Percentiles rank a stretch among this genome's conserved stretches.
These are phyloP conservation scores for Atherinosoma microstoma DNA, from an alignment of 2,797 vertebrate species.

Conservation along the genomic window DNA sequence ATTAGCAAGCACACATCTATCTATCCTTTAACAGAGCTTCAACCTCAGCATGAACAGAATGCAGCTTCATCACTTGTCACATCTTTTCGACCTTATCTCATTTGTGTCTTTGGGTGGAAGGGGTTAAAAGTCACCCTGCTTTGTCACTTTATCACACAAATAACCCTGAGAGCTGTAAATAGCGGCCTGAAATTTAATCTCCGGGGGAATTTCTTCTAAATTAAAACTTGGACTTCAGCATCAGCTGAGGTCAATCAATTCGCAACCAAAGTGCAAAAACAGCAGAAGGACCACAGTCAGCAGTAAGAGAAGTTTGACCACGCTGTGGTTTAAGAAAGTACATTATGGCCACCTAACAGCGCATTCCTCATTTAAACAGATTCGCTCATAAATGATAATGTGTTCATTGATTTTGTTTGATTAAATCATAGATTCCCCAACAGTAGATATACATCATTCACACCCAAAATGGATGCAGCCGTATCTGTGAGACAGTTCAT, in stretches of 20 bases:
- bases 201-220: constrained; percentile 31
- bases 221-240: constrained; percentile 17
- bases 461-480: neutral
- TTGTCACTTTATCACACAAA: constrained; percentile 48
- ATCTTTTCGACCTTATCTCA: constrained; percentile 57
- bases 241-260: constrained; percentile 28
- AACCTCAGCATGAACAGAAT: constrained; percentile 45
- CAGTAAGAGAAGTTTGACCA: constrained; percentile 30
- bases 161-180: constrained; percentile 29
- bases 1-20: constrained; percentile 44
- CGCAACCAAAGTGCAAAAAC: constrained; percentile 16
- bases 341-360: constrained; percentile 27
- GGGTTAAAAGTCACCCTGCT: constrained; percentile 61
- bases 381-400: constrained; percentile 37
- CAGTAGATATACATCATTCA: constrained; percentile 15
- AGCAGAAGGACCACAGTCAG: constrained; percentile 23
- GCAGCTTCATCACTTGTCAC: constrained; percentile 31
- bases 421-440: constrained; percentile 36
- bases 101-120: constrained; percentile 48
- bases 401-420: constrained; percentile 48
- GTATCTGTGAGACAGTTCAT: neutral
- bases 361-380: constrained; percentile 35
- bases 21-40: constrained; percentile 29
- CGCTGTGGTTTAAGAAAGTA: constrained; percentile 24
- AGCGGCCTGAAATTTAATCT: constrained; percentile 30